These are phyloP conservation scores for Otolemur garnettii DNA, from an alignment of 2,113 vertebrate genomes.

Conservation along the genomic window DNA sequence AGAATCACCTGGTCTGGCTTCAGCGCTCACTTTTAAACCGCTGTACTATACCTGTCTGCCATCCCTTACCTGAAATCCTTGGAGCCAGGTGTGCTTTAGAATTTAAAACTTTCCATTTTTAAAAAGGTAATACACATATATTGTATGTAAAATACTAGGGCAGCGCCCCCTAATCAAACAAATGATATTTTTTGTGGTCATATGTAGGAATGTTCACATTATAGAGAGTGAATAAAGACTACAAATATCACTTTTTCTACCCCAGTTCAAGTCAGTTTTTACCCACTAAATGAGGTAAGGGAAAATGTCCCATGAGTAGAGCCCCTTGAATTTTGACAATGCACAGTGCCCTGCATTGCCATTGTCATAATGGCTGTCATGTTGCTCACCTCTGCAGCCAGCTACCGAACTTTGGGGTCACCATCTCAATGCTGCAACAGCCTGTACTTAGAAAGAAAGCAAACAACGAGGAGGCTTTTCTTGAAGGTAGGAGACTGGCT, in stretches of 20 bases:
- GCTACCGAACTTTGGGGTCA: background rate
- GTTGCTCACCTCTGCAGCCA: background rate
- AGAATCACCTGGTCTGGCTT: background rate
- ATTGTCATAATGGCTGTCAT: background rate
- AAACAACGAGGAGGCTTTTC: background rate
- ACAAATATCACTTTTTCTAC: background rate
- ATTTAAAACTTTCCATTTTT: background rate
- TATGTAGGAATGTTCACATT: background rate
- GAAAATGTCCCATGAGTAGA: background rate
- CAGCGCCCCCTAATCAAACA: background rate
- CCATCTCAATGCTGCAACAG: background rate
- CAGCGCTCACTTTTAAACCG: background rate
- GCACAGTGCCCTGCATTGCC: background rate
- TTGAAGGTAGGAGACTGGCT: background rate
- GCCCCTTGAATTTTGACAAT: background rate
- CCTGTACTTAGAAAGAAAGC: background rate
- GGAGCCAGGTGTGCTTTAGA: background rate
- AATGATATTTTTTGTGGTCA: conserved; percentile 2
- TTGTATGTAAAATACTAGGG: background rate
- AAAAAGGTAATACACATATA: background rate
- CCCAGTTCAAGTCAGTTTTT: background rate
- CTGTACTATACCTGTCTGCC: background rate
- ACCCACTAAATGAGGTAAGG: background rate
- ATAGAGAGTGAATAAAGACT: background rate
- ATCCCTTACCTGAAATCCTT: background rate